Percentiles rank a stretch among this genome's conserved stretches.
Conservation (phyloP, 2,797 vertebrate genomes). For the Rhabdophis nuchalis region DNA sequence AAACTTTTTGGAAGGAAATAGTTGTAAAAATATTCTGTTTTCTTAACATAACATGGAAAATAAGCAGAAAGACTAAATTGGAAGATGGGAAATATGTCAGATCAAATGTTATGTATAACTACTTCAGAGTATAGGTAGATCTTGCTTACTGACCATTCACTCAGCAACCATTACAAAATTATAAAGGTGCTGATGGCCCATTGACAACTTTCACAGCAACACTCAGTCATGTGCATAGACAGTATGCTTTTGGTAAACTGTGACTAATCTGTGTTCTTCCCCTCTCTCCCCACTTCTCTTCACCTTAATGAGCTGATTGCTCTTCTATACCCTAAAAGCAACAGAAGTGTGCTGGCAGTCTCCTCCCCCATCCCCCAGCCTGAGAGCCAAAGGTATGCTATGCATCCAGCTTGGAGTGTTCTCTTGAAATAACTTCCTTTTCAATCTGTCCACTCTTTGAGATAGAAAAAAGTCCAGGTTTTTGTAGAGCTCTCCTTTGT, state of each 20-base stretch:
- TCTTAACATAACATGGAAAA: not conserved
- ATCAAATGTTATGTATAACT: not conserved
- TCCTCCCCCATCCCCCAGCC: not conserved
- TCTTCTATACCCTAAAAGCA: not conserved
- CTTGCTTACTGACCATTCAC: not conserved
- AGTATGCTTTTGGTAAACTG: not conserved
- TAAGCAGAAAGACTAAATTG: not conserved
- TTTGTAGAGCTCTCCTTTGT: not conserved
- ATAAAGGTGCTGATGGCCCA: not conserved
- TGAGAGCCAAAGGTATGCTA: not conserved
- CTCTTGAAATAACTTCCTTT: not conserved
- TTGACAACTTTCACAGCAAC: not conserved
- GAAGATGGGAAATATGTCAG: not conserved
- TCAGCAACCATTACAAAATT: not conserved
- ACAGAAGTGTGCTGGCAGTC: not conserved
- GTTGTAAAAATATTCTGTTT: not conserved
- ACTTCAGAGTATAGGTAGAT: not conserved
- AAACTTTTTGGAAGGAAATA: not conserved
- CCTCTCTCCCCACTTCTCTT: not conserved
- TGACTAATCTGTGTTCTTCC: not conserved
- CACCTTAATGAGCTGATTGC: not conserved
- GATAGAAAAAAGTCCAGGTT: not conserved
- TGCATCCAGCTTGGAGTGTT: not conserved
- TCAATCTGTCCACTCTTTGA: not conserved
- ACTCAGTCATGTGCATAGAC: not conserved